Base-by-base conservation (phyloP, 2,888 invertebrate species). In the Nasonovia ribisnigri region DNA sequence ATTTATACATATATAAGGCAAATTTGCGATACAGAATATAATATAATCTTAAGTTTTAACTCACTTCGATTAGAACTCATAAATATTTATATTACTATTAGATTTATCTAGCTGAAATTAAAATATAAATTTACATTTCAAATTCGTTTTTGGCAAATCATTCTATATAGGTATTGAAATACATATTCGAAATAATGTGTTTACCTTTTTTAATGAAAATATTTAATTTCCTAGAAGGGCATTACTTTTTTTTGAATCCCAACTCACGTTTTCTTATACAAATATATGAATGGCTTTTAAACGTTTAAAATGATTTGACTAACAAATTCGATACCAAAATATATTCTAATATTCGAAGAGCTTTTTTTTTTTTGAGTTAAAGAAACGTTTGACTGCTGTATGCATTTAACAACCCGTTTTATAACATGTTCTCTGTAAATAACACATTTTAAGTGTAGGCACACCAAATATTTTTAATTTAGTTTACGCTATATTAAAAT, bases 261-360 rank as follows among this genome's bases (percentile, higher is more conserved):
- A 24, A 77, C 36, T 36, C 36, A 77, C 77, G 36, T 77, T 77
- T 67, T 77, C 77, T 36, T 51, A 29, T 42, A 42, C 51, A 91
- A 84, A 91, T 54, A 91, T 91, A 84, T 51, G 54, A 54, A 84
- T 84, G 29, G 91, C 91, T 91, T 91, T 91, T 51, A 84, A 91
- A 51, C 84, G 36, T 91, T 29, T 43, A 16, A 29, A 86, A 57
- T 86, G 20, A 87, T 92, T 86, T 92, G 46, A 92, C 86, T 92
- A 60, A 60, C 92, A 92, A 46, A 92, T 92, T 92, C n/a, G n/a
- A 24, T 42, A 90, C 43, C 29, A 26, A 29, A 46, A 11, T 46
- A 20, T 84, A 91, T 36, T 77, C 36, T 77, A 84, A 91, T 91
- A 51, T 91, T 91, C 84, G 16, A 11, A 84, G 42, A 42, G 26